Base-by-base conservation (phyloP, 35 echinoderm and acorn worm genomes). In the Eucidaris tribuloides region DNA sequence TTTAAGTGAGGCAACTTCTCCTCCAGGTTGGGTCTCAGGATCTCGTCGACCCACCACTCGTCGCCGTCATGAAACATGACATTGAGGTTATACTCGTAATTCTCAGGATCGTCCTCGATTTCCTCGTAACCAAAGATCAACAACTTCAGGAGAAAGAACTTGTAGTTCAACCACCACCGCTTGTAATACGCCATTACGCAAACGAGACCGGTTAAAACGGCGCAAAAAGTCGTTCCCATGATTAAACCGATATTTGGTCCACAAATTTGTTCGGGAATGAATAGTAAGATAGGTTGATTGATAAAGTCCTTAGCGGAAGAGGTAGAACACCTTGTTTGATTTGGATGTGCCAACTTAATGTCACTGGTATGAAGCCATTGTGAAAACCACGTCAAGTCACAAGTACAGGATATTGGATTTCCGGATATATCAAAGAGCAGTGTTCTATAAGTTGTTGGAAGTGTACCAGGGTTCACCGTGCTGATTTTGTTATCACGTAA, bases 101-200 rank as follows among this genome's bases (percentile, higher is more conserved):
- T 40, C 19, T 7, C 4, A 6, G 6, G 4, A 32, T 33, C 33
- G 17, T 36, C 20, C 20, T 71, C 65, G 2, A 71, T 40, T 40
- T 71, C 65, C 33, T 71, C n/a, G 65, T 39, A 39, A 40, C 65
- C 65, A 33, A 71, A 11, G 65, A 71, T n/a, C n/a, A n/a, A n/a
- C n/a, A n/a, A n/a, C n/a, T n/a, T n/a, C n/a, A n/a, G n/a, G n/a
- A n/a, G n/a, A 2, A 19, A 36, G 29, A 14, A 71, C 40, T 71
- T 71, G 33, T 71, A 32, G 24, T 71, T 71, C 33, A 71, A 71
- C 65, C 65, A 71, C 65, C 65, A 71, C 11, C 65, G 65, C 5
- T 71, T 71, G 33, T 7, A 36, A 32, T 71, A 71, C 5, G 65
- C 65, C 22, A 71, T 6, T 4, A 71, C 33, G 17, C 2, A 1